Percentiles rank a stretch among this genome's conserved stretches.
Conservation (phyloP, 1,140 invertebrate species). For the Drosophila pectinifera region DNA sequence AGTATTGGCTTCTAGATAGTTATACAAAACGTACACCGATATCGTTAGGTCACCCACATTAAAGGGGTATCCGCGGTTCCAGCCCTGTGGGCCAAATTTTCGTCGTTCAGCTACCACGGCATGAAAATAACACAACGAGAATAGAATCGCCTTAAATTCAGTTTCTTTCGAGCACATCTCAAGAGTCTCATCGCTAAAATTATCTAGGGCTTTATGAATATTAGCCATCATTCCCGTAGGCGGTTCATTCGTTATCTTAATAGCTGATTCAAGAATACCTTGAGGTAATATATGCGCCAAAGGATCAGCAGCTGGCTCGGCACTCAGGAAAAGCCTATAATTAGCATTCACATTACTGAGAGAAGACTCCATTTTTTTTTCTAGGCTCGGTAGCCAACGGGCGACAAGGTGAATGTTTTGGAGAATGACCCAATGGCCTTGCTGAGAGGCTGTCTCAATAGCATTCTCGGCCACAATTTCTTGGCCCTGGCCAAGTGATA, state of each 20-base stretch:
- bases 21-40: constrained; percentile 95
- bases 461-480: constrained; percentile 95
- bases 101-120: constrained; percentile 96
- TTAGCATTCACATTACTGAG: constrained; percentile 89
- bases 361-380: constrained; percentile 95
- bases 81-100: constrained; percentile 97
- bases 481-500: constrained; percentile 97
- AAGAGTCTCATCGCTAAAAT: constrained; percentile 96
- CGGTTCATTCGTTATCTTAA: constrained; percentile 98
- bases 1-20: constrained; percentile 96
- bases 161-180: constrained; percentile 97
- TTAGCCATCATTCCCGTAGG: constrained; percentile 97
- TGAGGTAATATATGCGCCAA: constrained; percentile 87
- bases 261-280: constrained; percentile 96
- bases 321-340: constrained; percentile 89
- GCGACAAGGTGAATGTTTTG: constrained; percentile 97
- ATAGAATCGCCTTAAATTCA: constrained; percentile 97
- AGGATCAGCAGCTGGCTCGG: constrained; percentile 87
- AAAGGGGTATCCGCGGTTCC: constrained; percentile 94
- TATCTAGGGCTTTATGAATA: constrained; percentile 96
- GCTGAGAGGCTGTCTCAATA: constrained; percentile 90
- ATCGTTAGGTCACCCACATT: constrained; percentile 96
- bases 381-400: constrained; percentile 94
- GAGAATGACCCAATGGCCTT: constrained; percentile 96
- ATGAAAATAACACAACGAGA: constrained; percentile 97